Percentiles rank a stretch among this genome's conserved stretches.
phyloP scores from a whole-genome alignment of 2,113 vertebrate species.

The Perca flavescens region DNA sequence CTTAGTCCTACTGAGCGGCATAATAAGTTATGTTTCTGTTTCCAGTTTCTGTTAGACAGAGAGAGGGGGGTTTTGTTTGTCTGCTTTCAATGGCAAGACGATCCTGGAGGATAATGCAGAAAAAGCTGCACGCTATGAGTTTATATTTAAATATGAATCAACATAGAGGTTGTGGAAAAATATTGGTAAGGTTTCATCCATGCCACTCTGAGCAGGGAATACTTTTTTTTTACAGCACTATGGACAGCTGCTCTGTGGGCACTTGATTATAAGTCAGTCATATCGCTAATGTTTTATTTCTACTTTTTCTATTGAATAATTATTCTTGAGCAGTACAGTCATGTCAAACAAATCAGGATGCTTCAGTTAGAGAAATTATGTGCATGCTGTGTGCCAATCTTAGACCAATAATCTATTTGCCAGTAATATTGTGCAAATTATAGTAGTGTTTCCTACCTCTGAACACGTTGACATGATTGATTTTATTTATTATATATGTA shows the following conservation, averaged over 20 bases:
- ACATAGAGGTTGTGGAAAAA: not conserved
- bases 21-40: constrained; percentile 5
- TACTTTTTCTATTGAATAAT: constrained; percentile 13
- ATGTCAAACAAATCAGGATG: not conserved
- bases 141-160: constrained; percentile 12
- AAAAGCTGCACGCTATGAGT: not conserved
- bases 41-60: not conserved
- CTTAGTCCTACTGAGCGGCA: not conserved
- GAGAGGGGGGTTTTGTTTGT: constrained; percentile 6
- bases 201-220: no score
- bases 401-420: constrained; percentile 7
- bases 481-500: constrained; percentile 4
- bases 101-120: constrained; percentile 4
- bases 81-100: constrained; percentile 26
- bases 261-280: constrained; percentile 13
- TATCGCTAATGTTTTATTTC: not conserved
- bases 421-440: not conserved
- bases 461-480: not conserved
- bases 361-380: constrained; percentile 1
- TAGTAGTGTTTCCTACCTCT: not conserved
- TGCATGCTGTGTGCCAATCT: not conserved
- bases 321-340: constrained; percentile 6
- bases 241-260: constrained; percentile 2
- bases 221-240: not conserved
- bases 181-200: no score